These are phyloP conservation scores for Ommatoiulus sabulosus DNA, from an alignment of 2,888 invertebrate genomes.

Conservation along the genomic window DNA sequence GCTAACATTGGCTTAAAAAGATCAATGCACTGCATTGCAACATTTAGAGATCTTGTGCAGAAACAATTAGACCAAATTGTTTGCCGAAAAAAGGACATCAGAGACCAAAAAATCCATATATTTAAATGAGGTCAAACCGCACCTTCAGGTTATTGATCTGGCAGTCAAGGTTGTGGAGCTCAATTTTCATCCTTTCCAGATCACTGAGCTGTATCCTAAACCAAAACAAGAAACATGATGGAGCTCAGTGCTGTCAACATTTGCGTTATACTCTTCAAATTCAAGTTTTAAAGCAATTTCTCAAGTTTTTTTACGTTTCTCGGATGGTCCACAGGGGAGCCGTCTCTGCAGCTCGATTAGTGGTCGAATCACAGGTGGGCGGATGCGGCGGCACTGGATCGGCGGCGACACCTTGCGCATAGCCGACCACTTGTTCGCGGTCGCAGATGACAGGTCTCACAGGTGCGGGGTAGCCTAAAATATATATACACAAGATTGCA, in stretches of 20 bases:
- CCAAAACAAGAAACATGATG: not conserved
- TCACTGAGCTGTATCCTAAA: slow-evolving; percentile 65
- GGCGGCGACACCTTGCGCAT: not conserved
- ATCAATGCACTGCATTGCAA: too few relatives aligned
- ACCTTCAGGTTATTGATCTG: slow-evolving; percentile 74
- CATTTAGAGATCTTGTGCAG: too few relatives aligned
- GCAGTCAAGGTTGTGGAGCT: slow-evolving; percentile 74
- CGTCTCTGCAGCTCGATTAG: slow-evolving; percentile 49
- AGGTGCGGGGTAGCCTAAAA: slow-evolving; percentile 45
- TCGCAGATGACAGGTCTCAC: slow-evolving; percentile 41
- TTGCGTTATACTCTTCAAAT: too few relatives aligned
- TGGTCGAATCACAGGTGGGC: not conserved
- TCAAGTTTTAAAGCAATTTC: not conserved
- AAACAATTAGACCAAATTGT: too few relatives aligned
- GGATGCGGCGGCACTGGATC: not conserved
- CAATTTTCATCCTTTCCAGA: slow-evolving; percentile 74
- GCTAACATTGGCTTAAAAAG: too few relatives aligned
- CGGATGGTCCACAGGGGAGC: slow-evolving; percentile 59
- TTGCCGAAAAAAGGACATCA: too few relatives aligned
- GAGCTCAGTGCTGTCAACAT: not conserved
- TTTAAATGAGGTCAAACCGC: not conserved
- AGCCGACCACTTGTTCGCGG: not conserved
- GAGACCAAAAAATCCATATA: too few relatives aligned
- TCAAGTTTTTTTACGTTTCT: slow-evolving; percentile 54
- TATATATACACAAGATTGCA: not conserved